phyloP scores from a whole-genome alignment of 2,888 invertebrate genomes.

The Didymodactylos carnosus region DNA sequence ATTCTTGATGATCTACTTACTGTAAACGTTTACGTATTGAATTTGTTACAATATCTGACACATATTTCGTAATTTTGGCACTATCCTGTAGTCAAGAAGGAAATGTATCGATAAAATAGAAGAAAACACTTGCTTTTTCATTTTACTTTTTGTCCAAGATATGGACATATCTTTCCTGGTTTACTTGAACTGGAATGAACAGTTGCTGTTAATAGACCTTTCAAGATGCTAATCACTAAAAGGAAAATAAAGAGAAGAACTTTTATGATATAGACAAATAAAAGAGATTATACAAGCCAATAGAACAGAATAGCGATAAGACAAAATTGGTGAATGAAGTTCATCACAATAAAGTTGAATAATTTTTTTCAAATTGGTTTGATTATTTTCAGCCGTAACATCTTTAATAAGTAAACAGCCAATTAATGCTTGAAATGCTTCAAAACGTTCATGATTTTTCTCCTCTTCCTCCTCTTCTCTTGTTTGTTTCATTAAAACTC shows the following conservation, averaged over 20 bases:
- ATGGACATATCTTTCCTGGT: not conserved
- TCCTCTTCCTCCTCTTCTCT: not conserved
- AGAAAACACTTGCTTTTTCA: too few relatives aligned
- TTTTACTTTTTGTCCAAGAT: not conserved
- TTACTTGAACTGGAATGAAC: not conserved
- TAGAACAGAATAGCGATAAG: not conserved
- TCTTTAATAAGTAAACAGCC: not conserved
- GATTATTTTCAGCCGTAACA: not conserved
- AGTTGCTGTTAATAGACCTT: not conserved
- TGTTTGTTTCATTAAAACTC: not conserved
- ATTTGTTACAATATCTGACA: not conserved
- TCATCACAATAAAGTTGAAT: not conserved
- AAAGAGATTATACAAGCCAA: not conserved
- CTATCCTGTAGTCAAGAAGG: not conserved
- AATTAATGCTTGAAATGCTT: not conserved
- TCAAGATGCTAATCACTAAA: not conserved
- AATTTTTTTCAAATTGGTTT: not conserved
- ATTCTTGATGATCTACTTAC: not conserved
- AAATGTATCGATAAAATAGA: too few relatives aligned
- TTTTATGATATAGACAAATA: not conserved
- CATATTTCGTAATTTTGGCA: not conserved
- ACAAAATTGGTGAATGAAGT: not conserved
- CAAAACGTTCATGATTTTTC: not conserved
- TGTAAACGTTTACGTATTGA: not conserved
- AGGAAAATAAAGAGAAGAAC: not conserved